These are phyloP conservation scores for Propithecus coquereli DNA, from an alignment of 2,113 vertebrate genomes.

Conservation along the genomic window DNA sequence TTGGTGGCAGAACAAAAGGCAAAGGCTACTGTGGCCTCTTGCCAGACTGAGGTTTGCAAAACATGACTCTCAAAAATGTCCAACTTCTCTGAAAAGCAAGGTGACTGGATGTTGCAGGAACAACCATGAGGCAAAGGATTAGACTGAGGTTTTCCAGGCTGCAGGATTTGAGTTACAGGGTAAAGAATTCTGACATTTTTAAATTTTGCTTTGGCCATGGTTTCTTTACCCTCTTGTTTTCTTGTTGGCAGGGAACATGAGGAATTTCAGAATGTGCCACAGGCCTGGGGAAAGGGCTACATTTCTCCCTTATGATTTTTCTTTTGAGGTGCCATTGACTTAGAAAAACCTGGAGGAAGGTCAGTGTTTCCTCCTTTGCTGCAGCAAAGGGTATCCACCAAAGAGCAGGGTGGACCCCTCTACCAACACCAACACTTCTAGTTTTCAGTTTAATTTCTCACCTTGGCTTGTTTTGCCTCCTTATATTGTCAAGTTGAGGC, in stretches of 20 bases:
- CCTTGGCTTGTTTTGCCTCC: neutral
- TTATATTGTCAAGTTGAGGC: neutral
- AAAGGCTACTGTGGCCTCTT: neutral
- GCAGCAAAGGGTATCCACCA: neutral
- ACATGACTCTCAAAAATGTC: neutral
- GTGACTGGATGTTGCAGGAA: neutral
- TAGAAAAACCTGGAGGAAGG: neutral
- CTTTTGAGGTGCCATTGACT: neutral
- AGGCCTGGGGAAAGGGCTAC: neutral
- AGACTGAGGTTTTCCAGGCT: neutral
- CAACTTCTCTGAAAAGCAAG: neutral
- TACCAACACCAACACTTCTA: neutral
- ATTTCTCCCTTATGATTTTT: neutral
- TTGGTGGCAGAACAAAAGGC: neutral
- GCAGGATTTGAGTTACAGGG: neutral
- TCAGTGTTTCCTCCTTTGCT: neutral
- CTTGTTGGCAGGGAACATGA: neutral
- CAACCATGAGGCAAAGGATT: neutral
- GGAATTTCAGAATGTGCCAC: neutral
- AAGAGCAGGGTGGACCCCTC: neutral
- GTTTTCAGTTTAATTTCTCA: neutral
- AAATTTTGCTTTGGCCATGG: neutral
- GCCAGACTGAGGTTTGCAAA: neutral
- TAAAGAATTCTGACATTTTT: neutral
- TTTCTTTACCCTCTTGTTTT: slow-evolving; percentile 4